Percentiles rank a stretch among this genome's conserved stretches.
Evolutionary conservation across 2,113 vertebrate genomes (phyloP).

Genomic region (Rhinoptilus africanus): DNA sequence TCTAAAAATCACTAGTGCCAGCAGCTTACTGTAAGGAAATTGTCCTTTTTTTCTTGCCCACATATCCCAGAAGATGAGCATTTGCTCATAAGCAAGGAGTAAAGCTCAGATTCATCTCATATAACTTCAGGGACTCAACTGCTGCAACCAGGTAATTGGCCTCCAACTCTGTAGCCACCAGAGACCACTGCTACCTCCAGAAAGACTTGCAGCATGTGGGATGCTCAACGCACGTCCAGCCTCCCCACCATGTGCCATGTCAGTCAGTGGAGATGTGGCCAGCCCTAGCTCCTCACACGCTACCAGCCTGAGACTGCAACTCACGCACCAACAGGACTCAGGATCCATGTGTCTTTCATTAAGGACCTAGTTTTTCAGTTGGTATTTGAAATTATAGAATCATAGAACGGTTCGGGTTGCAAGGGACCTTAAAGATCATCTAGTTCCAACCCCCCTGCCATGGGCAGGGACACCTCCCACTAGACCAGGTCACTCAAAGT

Average conservation of each 20-base stretch:
- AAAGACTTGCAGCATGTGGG: not conserved
- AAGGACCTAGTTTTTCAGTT: not conserved
- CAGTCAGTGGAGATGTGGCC: not conserved
- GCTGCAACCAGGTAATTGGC: not conserved
- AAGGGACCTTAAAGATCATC: too few species aligned
- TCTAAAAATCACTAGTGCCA: not conserved
- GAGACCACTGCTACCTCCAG: not conserved
- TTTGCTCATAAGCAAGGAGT: not conserved
- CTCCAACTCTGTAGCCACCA: not conserved
- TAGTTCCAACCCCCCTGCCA: too few species aligned
- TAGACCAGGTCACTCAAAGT: too few species aligned
- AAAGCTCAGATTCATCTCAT: not conserved
- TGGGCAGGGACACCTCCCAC: too few species aligned
- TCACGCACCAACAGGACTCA: fast-evolving
- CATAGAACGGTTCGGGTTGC: too few species aligned
- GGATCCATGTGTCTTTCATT: not conserved
- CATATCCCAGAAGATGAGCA: not conserved
- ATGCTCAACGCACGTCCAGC: fast-evolving
- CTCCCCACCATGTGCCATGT: not conserved
- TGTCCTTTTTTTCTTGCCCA: not conserved
- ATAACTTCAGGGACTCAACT: not conserved
- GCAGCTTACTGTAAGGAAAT: not conserved
- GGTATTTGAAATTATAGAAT: not conserved
- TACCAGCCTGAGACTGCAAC: not conserved
- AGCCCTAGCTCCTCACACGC: not conserved